Conservation (phyloP, 2,113 vertebrate species). For the Anser brachyrhynchus region DNA sequence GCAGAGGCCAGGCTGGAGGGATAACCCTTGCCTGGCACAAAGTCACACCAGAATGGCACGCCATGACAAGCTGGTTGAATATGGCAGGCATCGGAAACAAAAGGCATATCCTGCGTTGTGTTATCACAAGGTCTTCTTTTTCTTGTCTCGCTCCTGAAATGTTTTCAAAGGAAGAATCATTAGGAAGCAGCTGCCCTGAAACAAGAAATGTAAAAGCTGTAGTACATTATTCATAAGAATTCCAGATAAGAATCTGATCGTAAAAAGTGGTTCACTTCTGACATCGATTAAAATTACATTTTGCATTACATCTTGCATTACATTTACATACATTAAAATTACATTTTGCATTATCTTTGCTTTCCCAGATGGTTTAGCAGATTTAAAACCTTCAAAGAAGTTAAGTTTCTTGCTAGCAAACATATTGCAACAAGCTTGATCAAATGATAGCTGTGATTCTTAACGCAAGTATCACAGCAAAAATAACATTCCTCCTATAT, state of each 20-base stretch:
- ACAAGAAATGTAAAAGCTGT: neutral
- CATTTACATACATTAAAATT: slow-evolving; percentile 39
- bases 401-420: slow-evolving; percentile 6
- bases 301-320: neutral
- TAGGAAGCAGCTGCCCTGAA: neutral
- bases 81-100: neutral
- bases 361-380: slow-evolving; percentile 32
- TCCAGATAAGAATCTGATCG: neutral
- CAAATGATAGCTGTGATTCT: neutral
- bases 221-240: neutral
- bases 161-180: neutral
- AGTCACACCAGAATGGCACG: neutral
- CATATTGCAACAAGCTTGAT: slow-evolving; percentile 1
- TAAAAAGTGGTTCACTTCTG: neutral
- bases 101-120: fast-evolving
- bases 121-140: neutral
- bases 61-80: neutral
- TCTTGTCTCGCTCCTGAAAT: neutral
- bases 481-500: neutral
- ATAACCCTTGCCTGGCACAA: neutral
- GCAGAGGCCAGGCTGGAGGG: neutral
- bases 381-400: slow-evolving; percentile 15
- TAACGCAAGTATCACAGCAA: neutral
- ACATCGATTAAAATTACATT: slow-evolving; percentile 29
- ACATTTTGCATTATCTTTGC: slow-evolving; percentile 3